Percentiles rank a stretch among this genome's conserved stretches.
Evolutionary conservation across 2,113 vertebrate genomes (phyloP).

Genomic region (Mystacornis crossleyi): DNA sequence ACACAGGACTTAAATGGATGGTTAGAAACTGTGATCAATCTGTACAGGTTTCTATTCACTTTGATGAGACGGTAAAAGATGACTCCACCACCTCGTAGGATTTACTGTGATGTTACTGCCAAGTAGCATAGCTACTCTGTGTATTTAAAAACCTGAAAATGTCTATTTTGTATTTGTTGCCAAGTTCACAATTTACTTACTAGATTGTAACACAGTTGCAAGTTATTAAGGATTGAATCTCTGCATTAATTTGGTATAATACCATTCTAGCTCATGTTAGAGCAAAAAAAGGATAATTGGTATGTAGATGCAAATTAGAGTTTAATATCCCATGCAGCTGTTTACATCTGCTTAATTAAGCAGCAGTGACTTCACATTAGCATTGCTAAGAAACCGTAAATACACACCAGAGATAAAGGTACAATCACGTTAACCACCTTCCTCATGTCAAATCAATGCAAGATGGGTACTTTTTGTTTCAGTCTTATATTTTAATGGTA

Average conservation of each 20-base stretch:
- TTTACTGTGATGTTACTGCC: background rate
- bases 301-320: background rate
- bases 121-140: background rate
- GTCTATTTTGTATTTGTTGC: background rate
- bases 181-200: background rate
- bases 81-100: background rate
- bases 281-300: background rate
- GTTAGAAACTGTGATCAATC: background rate
- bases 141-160: background rate
- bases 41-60: background rate
- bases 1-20: background rate
- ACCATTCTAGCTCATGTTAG: background rate
- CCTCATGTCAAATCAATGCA: background rate
- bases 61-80: background rate
- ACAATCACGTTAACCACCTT: background rate
- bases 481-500: background rate
- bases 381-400: background rate
- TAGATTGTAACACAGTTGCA: background rate
- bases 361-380: slow-evolving; percentile 33
- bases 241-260: background rate
- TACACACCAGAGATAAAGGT: background rate
- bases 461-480: background rate
- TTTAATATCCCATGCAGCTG: slow-evolving; percentile 56
- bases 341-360: slow-evolving; percentile 54
- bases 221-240: background rate